Percentiles rank a stretch among this genome's conserved stretches.
phyloP scores from a whole-genome alignment of 1,140 invertebrate species.

The Helicoverpa armigera region DNA sequence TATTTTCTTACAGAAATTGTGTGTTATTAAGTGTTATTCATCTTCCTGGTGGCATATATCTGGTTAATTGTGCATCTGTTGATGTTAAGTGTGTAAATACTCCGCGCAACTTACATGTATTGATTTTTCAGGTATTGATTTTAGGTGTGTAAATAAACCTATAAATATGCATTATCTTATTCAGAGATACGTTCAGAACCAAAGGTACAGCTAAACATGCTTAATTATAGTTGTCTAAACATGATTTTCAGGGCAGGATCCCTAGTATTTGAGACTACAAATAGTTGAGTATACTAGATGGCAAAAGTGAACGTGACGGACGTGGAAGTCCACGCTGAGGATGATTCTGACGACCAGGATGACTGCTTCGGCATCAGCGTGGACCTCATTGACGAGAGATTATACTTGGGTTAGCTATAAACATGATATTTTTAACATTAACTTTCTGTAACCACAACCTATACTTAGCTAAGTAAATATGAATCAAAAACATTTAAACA shows the following conservation, averaged over 20 bases:
- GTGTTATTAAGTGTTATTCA: neutral
- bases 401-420: slow-evolving; percentile 88
- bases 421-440: neutral
- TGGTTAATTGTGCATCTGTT: neutral
- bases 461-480: no score
- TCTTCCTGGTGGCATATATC: neutral
- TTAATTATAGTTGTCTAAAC: neutral
- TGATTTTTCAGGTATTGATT: slow-evolving; percentile 37
- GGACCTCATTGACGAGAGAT: slow-evolving; percentile 88
- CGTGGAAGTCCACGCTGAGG: slow-evolving; percentile 72
- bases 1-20: neutral
- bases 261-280: no score
- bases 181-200: neutral
- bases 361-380: slow-evolving; percentile 79
- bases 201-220: neutral
- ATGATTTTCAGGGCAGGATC: neutral
- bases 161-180: no score
- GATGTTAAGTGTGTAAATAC: neutral
- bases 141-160: neutral
- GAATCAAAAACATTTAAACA: no score
- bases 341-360: slow-evolving; percentile 61
- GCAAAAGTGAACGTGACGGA: slow-evolving; percentile 73
- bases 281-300: slow-evolving; percentile 56
- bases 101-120: slow-evolving; percentile 19
- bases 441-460: no score